These are phyloP conservation scores for Leptinotarsa lineolata DNA, from an alignment of 1,140 invertebrate species.

Conservation along the genomic window DNA sequence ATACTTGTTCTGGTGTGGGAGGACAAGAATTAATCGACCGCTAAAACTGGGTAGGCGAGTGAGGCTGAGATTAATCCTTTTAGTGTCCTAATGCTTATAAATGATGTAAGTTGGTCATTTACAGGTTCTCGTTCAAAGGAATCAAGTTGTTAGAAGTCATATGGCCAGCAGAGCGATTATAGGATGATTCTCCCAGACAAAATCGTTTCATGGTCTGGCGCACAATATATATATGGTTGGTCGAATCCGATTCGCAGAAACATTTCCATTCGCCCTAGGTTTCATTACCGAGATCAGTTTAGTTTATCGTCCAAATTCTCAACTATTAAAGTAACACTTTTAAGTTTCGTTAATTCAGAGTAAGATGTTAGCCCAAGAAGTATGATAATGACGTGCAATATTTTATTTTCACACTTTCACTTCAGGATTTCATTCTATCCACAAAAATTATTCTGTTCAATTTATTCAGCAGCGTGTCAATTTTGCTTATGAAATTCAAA, in stretches of 20 bases:
- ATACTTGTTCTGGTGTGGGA: neutral
- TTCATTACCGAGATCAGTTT: too few species aligned
- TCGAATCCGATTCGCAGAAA: too few species aligned
- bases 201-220: neutral
- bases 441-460: too few species aligned
- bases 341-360: too few species aligned
- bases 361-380: too few species aligned
- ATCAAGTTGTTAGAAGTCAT: neutral
- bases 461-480: neutral
- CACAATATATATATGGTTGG: too few species aligned
- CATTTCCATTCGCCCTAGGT: too few species aligned
- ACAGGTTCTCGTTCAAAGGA: neutral
- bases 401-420: too few species aligned
- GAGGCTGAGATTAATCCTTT: neutral
- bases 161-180: neutral
- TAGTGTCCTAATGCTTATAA: neutral
- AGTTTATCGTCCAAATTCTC: too few species aligned
- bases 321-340: too few species aligned
- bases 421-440: too few species aligned
- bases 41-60: neutral
- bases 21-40: neutral
- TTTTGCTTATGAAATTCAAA: neutral
- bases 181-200: conserved; percentile 1
- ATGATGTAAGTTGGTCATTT: neutral
- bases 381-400: too few species aligned